phyloP scores from a whole-genome alignment of 2,888 invertebrate species.

The Kuschelorhynchus macadamiae region DNA sequence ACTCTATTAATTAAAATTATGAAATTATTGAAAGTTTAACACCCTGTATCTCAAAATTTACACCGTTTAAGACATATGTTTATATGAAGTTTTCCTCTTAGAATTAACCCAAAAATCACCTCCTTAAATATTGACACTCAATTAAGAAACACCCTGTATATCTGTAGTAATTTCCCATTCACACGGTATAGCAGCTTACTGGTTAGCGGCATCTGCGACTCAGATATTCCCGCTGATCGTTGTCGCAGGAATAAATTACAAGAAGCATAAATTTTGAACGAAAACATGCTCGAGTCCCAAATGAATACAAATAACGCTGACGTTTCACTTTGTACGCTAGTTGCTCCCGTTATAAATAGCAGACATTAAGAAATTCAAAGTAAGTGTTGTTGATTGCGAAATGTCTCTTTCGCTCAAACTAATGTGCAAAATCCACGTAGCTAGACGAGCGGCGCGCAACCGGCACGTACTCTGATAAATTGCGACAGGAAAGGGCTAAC shows the following conservation, averaged over 20 bases:
- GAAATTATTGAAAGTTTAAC: too few relatives aligned
- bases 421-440: conserved; percentile 22
- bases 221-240: conserved; percentile 10
- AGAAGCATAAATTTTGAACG: conserved; percentile 32
- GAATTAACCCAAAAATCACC: too few relatives aligned
- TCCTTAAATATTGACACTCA: too few relatives aligned
- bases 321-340: conserved; percentile 34
- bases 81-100: too few relatives aligned
- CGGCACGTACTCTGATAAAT: neutral
- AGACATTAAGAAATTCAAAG: conserved; percentile 38
- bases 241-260: conserved; percentile 16
- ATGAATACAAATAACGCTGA: conserved; percentile 42
- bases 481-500: neutral
- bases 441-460: neutral
- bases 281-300: conserved; percentile 25
- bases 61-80: too few relatives aligned
- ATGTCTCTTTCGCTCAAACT: conserved; percentile 19
- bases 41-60: too few relatives aligned
- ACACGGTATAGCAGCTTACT: too few relatives aligned
- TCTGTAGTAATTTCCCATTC: neutral
- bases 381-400: conserved; percentile 36
- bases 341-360: conserved; percentile 27
- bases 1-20: too few relatives aligned
- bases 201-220: conserved; percentile 6
- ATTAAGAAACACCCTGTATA: too few relatives aligned